Conservation (phyloP, 2,888 invertebrate genomes). For the Meliscaeva auricollis region DNA sequence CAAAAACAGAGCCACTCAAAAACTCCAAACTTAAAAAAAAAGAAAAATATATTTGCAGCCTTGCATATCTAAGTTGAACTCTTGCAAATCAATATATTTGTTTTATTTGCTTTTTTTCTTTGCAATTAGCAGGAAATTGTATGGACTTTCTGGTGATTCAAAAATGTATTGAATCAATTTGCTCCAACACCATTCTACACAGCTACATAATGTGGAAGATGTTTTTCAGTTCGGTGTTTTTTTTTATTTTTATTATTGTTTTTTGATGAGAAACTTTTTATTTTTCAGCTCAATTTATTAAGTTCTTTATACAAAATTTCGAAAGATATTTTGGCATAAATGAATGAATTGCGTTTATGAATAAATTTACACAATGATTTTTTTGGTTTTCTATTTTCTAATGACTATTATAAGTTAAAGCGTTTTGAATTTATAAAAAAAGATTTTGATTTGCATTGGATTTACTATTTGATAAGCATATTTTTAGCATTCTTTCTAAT, state of each 20-base stretch:
- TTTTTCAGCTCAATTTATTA: background rate
- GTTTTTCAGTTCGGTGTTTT: too few species aligned
- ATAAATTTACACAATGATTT: background rate
- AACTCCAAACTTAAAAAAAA: background rate
- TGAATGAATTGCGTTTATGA: conserved; percentile 49
- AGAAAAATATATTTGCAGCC: conserved; percentile 1
- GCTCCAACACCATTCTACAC: conserved; percentile 37
- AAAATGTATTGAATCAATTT: background rate
- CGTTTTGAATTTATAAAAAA: background rate
- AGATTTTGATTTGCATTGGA: background rate
- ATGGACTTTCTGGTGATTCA: conserved; percentile 1
- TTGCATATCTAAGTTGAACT: conserved; percentile 3
- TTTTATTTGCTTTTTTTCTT: background rate
- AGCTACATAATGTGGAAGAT: conserved; percentile 66
- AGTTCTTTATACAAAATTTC: conserved; percentile 63
- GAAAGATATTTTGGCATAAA: conserved; percentile 52
- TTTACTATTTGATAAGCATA: background rate
- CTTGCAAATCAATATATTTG: background rate
- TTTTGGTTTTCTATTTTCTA: background rate
- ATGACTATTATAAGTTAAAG: background rate
- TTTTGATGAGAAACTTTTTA: background rate
- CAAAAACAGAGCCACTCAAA: background rate
- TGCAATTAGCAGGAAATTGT: background rate
- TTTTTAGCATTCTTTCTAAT: too few species aligned
- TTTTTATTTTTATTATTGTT: too few species aligned